These are phyloP conservation scores for pig (Sus scrofa) DNA, from an alignment of 2,113 vertebrate species.

Conservation along the genomic window DNA sequence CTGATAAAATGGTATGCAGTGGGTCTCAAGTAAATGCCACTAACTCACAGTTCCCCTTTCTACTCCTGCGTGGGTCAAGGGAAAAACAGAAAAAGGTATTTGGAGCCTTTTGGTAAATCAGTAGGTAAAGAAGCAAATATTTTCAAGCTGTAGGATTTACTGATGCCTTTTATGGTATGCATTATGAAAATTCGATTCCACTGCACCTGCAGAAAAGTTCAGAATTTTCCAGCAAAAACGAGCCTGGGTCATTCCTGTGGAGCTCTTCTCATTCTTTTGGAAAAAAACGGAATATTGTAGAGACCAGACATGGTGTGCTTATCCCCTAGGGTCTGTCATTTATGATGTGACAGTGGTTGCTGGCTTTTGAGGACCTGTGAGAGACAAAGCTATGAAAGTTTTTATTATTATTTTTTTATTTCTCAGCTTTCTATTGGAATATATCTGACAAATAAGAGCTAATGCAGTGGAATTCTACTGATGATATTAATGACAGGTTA, in stretches of 20 bases:
- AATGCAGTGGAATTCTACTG: constrained; percentile 66
- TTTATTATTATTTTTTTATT: constrained; percentile 42
- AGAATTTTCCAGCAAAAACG: constrained; percentile 54
- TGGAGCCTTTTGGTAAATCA: constrained; percentile 8
- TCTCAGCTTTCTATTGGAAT: background rate
- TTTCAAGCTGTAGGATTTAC: constrained; percentile 52
- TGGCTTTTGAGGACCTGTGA: constrained; percentile 48
- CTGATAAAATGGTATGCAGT: background rate
- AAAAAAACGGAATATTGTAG: constrained; percentile 45
- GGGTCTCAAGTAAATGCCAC: constrained; percentile 49
- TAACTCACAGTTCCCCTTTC: constrained; percentile 44
- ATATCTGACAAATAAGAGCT: constrained; percentile 52
- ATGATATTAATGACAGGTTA: constrained; percentile 68
- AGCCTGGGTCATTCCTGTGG: background rate
- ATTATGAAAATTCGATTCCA: constrained; percentile 62
- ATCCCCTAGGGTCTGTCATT: background rate
- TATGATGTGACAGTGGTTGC: constrained; percentile 61
- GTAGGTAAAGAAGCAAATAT: constrained; percentile 64
- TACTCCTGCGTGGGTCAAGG: background rate
- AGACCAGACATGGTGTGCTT: constrained; percentile 12
- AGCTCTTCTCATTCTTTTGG: constrained; percentile 60
- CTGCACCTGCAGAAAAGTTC: constrained; percentile 28
- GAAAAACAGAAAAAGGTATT: constrained; percentile 43
- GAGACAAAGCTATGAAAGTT: constrained; percentile 8
- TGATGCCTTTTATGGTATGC: background rate